Percentiles rank a stretch among this genome's conserved stretches.
Evolutionary conservation across 2,888 invertebrate genomes (phyloP).

Genomic region (Orthonevra nobilis): DNA sequence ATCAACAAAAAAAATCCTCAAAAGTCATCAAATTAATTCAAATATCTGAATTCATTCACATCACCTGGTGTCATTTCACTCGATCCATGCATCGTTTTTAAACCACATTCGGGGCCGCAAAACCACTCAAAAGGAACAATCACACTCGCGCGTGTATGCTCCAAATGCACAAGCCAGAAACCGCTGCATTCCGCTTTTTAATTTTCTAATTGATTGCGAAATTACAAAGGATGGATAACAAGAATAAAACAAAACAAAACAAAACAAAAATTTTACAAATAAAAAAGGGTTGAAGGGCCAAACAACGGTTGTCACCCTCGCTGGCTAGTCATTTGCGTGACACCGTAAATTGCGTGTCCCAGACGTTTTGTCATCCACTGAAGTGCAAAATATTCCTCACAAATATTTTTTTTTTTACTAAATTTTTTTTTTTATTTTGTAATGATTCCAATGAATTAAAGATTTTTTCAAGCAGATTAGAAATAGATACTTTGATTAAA

Average conservation of each 20-base stretch:
- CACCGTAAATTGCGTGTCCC: slow-evolving; percentile 55
- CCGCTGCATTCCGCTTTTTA: slow-evolving; percentile 62
- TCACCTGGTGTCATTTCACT: slow-evolving; percentile 11
- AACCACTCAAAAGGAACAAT: no score
- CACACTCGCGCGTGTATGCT: slow-evolving; percentile 18
- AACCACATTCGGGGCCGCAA: background rate
- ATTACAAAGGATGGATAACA: slow-evolving; percentile 48
- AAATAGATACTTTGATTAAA: slow-evolving; percentile 51
- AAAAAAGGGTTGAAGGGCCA: slow-evolving; percentile 35
- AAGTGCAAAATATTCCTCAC: slow-evolving; percentile 61
- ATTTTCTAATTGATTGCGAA: slow-evolving; percentile 70
- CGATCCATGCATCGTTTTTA: slow-evolving; percentile 6
- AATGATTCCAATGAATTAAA: slow-evolving; percentile 49
- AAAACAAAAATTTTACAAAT: slow-evolving; percentile 19
- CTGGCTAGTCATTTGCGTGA: slow-evolving; percentile 58
- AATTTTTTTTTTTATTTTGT: background rate
- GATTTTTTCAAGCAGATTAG: slow-evolving; percentile 42
- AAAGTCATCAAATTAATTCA: no score
- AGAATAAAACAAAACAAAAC: slow-evolving; percentile 16
- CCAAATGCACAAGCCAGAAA: slow-evolving; percentile 18
- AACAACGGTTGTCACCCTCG: slow-evolving; percentile 25
- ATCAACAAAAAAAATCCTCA: no score
- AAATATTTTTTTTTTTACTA: background rate
- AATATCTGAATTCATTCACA: slow-evolving; percentile 5
- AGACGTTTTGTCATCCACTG: slow-evolving; percentile 65